Percentiles rank a stretch among this genome's conserved stretches.
These are phyloP conservation scores for Melanotaenia nigrans DNA, from an alignment of 2,797 vertebrate species.

Conservation along the genomic window DNA sequence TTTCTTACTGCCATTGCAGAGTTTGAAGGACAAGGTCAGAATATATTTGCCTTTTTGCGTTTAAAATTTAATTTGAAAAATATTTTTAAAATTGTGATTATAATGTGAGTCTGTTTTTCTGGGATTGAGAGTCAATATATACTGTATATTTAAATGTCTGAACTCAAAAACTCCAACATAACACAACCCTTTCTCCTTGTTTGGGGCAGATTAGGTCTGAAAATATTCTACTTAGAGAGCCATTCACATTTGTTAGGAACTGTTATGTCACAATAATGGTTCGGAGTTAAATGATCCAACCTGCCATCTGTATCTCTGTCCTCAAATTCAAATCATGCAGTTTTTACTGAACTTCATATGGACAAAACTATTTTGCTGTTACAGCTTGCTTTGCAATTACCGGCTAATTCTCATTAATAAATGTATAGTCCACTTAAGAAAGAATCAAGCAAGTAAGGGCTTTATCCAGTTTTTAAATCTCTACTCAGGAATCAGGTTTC, in stretches of 20 bases:
- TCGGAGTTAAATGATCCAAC: neutral
- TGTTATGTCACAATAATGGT: neutral
- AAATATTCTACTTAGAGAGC: neutral
- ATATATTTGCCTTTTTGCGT: no score
- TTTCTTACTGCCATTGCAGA: no score
- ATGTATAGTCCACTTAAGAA: neutral
- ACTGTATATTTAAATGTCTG: no score
- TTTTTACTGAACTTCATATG: neutral
- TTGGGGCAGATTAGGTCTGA: neutral
- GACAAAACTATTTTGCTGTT: neutral
- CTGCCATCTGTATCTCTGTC: neutral
- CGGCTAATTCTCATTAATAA: neutral
- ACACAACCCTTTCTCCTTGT: no score
- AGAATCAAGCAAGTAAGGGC: neutral
- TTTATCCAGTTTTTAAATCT: neutral
- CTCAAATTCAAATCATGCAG: neutral
- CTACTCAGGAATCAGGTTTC: neutral
- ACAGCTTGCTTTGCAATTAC: neutral
- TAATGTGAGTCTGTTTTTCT: no score
- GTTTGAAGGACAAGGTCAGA: no score
- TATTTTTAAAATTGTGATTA: no score
- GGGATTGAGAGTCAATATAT: no score
- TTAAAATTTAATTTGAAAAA: no score
- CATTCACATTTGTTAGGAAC: neutral
- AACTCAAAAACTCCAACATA: no score